phyloP scores from a whole-genome alignment of 2,888 invertebrate species.

The Sepiola atlantica region DNA sequence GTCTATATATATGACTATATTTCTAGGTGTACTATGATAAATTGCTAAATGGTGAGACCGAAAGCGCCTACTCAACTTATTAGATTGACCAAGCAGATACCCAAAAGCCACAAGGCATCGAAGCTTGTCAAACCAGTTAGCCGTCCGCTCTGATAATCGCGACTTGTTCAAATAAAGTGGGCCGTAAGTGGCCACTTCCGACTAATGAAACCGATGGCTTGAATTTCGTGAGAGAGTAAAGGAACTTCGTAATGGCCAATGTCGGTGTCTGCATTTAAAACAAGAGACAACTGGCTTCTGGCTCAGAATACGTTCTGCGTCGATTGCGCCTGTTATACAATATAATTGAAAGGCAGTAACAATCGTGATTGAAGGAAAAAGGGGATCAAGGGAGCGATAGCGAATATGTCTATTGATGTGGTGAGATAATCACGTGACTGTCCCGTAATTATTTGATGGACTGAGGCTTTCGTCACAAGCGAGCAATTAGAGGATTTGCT shows the following conservation, averaged over 20 bases:
- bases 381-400: background rate
- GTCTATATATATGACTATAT: no score
- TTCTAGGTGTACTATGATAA: no score
- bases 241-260: background rate
- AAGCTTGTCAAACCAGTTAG: background rate
- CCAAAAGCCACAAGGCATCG: background rate
- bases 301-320: background rate
- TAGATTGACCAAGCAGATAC: background rate
- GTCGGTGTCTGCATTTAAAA: background rate
- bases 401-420: background rate
- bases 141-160: background rate
- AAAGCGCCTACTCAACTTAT: background rate
- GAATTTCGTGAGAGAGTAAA: background rate
- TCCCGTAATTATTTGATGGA: constrained; percentile 38
- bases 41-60: background rate
- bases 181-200: background rate
- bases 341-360: background rate
- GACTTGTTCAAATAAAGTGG: background rate
- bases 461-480: background rate
- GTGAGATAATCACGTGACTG: background rate
- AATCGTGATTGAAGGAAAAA: background rate
- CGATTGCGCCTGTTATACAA: background rate
- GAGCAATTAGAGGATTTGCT: background rate
- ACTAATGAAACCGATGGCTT: background rate
- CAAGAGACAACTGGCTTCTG: background rate